These are phyloP conservation scores for Unio pictorum DNA, from an alignment of 2,888 invertebrate genomes.

Conservation along the genomic window DNA sequence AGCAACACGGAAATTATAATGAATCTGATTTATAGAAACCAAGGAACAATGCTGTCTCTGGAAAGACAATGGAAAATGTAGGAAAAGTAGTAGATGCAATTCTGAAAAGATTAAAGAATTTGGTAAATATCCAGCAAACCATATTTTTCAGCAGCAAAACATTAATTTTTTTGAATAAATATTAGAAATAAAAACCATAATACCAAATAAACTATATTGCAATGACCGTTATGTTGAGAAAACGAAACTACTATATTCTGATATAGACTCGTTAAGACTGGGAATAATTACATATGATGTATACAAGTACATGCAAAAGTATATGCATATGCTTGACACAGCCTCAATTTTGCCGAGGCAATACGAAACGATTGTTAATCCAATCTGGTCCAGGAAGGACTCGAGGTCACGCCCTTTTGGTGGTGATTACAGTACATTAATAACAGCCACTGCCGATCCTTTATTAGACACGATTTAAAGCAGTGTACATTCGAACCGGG, in stretches of 20 bases:
- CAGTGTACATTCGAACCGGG: too few relatives aligned
- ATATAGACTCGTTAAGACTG: constrained; percentile 11
- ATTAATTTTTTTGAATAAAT: background rate
- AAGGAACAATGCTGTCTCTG: background rate
- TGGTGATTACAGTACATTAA: too few relatives aligned
- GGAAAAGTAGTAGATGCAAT: background rate
- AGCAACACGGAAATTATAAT: background rate
- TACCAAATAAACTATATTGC: constrained; percentile 4
- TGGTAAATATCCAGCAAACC: background rate
- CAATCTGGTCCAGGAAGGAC: too few relatives aligned
- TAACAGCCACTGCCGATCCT: too few relatives aligned
- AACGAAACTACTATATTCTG: constrained; percentile 7
- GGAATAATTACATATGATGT: constrained; percentile 7
- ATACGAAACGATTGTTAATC: too few relatives aligned
- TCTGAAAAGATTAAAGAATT: background rate
- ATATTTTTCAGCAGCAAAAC: background rate
- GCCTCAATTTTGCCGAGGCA: background rate
- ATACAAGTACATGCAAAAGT: constrained; percentile 2
- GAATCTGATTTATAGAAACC: background rate
- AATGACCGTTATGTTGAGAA: constrained; percentile 3
- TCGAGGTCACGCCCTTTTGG: too few relatives aligned
- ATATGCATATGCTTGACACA: background rate
- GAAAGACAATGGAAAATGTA: constrained; percentile 2
- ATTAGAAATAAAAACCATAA: background rate
- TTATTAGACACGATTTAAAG: too few relatives aligned